Percentiles rank a stretch among this genome's conserved stretches.
These are phyloP conservation scores for Raphicerus campestris DNA, from an alignment of 2,113 vertebrate genomes.

Conservation along the genomic window DNA sequence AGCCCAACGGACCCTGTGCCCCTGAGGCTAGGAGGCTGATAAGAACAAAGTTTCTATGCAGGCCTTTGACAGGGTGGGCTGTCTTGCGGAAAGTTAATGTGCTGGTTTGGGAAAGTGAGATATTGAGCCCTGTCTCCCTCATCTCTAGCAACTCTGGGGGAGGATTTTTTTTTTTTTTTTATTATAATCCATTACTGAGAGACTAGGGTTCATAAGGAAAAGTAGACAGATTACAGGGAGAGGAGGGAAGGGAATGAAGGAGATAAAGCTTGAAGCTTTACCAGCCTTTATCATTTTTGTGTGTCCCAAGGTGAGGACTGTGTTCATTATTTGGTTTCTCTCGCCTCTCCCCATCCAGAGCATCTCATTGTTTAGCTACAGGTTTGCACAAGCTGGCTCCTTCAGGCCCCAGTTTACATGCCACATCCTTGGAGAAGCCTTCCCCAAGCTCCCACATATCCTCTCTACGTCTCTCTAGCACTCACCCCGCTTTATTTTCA, in stretches of 20 bases:
- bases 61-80: not conserved
- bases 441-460: not conserved
- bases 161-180: not conserved
- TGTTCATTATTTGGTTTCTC: not conserved
- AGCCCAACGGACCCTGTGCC: not conserved
- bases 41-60: not conserved
- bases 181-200: not conserved
- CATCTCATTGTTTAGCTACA: not conserved
- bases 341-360: not conserved
- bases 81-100: not conserved
- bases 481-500: not conserved
- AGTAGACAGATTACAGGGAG: not conserved
- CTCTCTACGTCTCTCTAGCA: not conserved
- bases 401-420: not conserved
- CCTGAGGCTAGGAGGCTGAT: not conserved
- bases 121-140: not conserved
- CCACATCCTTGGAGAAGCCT: not conserved
- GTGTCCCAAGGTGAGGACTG: not conserved
- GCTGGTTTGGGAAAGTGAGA: not conserved
- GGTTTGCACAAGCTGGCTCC: not conserved
- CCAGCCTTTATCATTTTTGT: not conserved
- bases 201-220: not conserved
- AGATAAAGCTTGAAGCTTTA: too few species aligned
- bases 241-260: not conserved
- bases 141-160: not conserved